These are phyloP conservation scores for Eulemur mongoz DNA, from an alignment of 2,797 vertebrate genomes.

Conservation along the genomic window DNA sequence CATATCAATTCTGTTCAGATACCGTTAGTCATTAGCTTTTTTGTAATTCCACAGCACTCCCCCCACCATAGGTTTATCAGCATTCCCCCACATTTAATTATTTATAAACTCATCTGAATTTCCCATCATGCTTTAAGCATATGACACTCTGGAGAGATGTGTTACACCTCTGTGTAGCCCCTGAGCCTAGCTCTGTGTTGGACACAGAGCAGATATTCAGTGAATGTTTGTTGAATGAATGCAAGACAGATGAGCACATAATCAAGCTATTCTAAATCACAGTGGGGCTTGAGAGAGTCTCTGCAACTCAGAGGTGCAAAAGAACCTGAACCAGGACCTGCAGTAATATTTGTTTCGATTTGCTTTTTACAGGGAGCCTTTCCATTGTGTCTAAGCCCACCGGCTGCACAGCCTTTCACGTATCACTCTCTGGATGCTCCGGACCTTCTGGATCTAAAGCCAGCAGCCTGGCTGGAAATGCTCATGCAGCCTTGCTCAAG, in stretches of 20 bases:
- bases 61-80: not conserved
- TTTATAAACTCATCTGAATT: not conserved
- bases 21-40: not conserved
- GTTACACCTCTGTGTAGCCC: not conserved
- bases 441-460: not conserved
- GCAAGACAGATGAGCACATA: rapidly evolving
- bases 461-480: not conserved
- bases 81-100: not conserved
- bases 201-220: not conserved
- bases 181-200: not conserved
- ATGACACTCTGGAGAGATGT: not conserved
- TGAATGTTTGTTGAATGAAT: not conserved
- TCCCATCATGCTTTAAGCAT: not conserved
- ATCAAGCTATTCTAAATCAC: not conserved
- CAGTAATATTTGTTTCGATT: not conserved
- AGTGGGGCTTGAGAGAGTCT: not conserved
- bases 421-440: not conserved
- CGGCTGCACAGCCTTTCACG: not conserved
- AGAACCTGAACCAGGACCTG: not conserved
- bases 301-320: not conserved
- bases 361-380: not conserved
- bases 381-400: not conserved
- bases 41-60: not conserved
- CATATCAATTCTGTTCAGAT: not conserved
- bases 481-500: not conserved